Evolutionary conservation across 2,113 vertebrate species (phyloP).

Genomic region (Apus apus): DNA sequence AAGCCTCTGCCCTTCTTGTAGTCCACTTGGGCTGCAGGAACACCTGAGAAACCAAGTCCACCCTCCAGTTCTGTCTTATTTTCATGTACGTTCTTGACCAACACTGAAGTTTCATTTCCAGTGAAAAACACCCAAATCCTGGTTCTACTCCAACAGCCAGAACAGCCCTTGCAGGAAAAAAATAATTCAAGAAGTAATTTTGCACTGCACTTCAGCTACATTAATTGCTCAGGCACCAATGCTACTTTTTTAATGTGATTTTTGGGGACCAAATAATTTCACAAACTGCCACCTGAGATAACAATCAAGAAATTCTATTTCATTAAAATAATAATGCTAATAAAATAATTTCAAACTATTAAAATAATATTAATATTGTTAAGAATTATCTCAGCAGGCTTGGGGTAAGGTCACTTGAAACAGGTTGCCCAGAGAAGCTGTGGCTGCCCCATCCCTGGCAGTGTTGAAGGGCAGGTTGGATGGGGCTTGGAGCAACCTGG

Average conservation of each 20-base stretch:
- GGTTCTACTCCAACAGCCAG: background rate
- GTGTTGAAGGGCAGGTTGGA: too few relatives aligned
- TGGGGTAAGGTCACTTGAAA: background rate
- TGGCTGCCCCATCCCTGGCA: too few relatives aligned
- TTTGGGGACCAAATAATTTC: background rate
- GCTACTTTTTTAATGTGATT: background rate
- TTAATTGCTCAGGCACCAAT: background rate
- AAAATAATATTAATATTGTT: background rate
- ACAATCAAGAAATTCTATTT: rapidly evolving
- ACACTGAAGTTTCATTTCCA: rapidly evolving
- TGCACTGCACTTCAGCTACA: background rate
- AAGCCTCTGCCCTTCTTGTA: too few relatives aligned
- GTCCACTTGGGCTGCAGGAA: too few relatives aligned
- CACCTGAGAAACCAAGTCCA: background rate
- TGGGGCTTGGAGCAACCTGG: too few relatives aligned
- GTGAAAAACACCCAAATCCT: background rate
- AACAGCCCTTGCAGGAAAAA: background rate
- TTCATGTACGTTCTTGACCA: background rate
- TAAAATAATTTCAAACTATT: background rate
- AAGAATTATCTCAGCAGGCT: background rate
- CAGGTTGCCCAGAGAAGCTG: too few relatives aligned
- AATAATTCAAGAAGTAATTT: background rate
- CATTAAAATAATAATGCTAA: background rate
- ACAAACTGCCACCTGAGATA: background rate
- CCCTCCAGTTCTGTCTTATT: too few relatives aligned